Percentiles rank a stretch among this genome's conserved stretches.
Evolutionary conservation across 2,797 vertebrate genomes (phyloP).

Genomic region (Manis javanica): DNA sequence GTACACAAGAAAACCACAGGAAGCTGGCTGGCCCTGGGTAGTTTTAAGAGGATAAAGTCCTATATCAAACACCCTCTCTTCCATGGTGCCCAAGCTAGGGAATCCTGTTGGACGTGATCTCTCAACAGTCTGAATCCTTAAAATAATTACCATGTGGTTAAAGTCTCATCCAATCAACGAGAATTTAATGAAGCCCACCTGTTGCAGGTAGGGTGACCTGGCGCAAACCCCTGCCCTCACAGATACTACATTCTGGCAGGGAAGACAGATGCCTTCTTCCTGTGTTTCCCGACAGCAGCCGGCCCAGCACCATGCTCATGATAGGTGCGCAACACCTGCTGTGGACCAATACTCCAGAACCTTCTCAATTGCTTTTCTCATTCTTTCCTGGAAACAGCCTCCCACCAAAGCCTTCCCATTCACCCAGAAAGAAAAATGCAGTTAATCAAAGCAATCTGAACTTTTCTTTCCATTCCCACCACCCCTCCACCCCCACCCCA

Average conservation of each 20-base stretch:
- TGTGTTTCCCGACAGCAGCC: not conserved
- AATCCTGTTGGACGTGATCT: not conserved
- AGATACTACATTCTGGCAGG: not conserved
- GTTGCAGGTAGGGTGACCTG: not conserved
- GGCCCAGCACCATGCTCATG: not conserved
- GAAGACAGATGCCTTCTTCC: not conserved
- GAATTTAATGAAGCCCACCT: not conserved
- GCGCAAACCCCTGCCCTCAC: not conserved
- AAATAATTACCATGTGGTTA: not conserved
- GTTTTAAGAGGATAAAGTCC: not conserved
- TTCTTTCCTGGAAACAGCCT: slow-evolving; percentile 68
- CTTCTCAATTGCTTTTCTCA: not conserved
- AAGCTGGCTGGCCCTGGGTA: not conserved
- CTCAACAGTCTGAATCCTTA: not conserved
- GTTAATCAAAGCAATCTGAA: slow-evolving; percentile 80
- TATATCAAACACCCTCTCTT: not conserved
- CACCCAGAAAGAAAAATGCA: slow-evolving; percentile 73
- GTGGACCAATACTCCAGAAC: not conserved
- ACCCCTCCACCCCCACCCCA: slow-evolving; percentile 25
- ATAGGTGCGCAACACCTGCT: not conserved
- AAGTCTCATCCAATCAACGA: not conserved
- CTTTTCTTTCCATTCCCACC: slow-evolving; percentile 73
- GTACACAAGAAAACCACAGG: not conserved
- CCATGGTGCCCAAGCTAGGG: not conserved
- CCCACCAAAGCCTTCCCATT: slow-evolving; percentile 69